phyloP scores from a whole-genome alignment of 2,113 vertebrate species.

The Guaruba guarouba region DNA sequence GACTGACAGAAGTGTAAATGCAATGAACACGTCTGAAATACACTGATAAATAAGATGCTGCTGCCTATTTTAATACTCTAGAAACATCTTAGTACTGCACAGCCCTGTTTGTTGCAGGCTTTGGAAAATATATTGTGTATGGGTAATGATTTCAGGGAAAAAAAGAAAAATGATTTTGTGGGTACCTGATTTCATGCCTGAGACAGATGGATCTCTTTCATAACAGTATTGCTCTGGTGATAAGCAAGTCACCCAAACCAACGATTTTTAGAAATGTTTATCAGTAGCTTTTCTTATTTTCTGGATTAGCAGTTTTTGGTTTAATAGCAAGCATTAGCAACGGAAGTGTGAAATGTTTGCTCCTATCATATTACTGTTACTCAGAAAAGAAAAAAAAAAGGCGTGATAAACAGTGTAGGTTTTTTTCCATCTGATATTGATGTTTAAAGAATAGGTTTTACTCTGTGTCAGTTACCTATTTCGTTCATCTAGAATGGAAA shows the following conservation, averaged over 20 bases:
- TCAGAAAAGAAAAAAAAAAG: neutral
- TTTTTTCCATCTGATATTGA: neutral
- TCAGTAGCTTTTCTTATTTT: neutral
- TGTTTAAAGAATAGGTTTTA: neutral
- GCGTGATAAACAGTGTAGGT: fast-evolving
- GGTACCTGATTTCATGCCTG: neutral
- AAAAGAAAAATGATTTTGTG: neutral
- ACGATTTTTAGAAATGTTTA: neutral
- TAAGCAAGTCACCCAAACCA: neutral
- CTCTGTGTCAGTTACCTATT: neutral
- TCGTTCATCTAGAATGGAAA: neutral
- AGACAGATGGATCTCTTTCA: neutral
- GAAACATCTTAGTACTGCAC: neutral
- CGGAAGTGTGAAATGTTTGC: neutral
- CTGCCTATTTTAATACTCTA: neutral
- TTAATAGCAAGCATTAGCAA: neutral
- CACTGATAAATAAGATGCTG: neutral
- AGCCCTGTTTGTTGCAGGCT: neutral
- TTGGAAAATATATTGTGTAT: neutral
- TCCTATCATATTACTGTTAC: neutral
- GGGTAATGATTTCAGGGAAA: neutral
- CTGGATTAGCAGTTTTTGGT: neutral
- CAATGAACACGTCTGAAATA: neutral
- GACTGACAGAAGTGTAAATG: neutral
- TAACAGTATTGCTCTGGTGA: neutral